Percentiles rank a stretch among this genome's conserved stretches.
phyloP scores from a whole-genome alignment of 2,797 vertebrate species.

The Bovichtus variegatus region DNA sequence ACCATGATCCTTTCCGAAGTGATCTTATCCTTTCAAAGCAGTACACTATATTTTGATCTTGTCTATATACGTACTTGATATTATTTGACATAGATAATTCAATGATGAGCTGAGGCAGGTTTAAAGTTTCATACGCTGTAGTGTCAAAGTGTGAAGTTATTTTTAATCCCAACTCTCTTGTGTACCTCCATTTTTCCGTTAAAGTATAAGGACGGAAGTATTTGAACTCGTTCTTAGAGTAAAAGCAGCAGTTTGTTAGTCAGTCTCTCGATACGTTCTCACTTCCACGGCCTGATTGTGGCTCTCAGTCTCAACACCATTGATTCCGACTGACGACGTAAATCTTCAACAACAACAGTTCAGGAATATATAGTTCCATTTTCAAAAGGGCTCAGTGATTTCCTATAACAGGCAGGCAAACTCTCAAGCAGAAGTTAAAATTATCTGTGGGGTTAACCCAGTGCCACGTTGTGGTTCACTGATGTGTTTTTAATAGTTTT shows the following conservation, averaged over 20 bases:
- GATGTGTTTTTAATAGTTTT: constrained; percentile 29
- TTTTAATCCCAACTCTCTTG: neutral
- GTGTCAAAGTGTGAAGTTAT: neutral
- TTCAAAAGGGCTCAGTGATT: constrained; percentile 2
- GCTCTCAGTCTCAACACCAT: neutral
- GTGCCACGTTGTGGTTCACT: neutral
- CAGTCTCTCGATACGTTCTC: neutral
- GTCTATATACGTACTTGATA: no score
- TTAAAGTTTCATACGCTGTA: neutral
- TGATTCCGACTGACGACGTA: constrained; percentile 9
- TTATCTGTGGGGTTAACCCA: neutral
- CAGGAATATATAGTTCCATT: neutral
- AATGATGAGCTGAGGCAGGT: neutral
- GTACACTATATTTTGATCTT: no score
- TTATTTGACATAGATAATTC: neutral
- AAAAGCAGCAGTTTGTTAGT: neutral
- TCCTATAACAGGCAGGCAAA: constrained; percentile 17
- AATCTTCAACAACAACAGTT: constrained; percentile 14
- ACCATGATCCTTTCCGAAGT: neutral
- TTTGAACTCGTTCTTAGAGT: neutral
- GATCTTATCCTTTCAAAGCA: neutral
- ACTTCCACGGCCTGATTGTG: neutral
- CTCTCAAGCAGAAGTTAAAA: constrained; percentile 21
- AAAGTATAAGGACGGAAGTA: neutral
- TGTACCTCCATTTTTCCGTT: neutral